These are phyloP conservation scores for Taeniopygia guttata DNA, from an alignment of 2,797 vertebrate genomes.

Conservation along the genomic window DNA sequence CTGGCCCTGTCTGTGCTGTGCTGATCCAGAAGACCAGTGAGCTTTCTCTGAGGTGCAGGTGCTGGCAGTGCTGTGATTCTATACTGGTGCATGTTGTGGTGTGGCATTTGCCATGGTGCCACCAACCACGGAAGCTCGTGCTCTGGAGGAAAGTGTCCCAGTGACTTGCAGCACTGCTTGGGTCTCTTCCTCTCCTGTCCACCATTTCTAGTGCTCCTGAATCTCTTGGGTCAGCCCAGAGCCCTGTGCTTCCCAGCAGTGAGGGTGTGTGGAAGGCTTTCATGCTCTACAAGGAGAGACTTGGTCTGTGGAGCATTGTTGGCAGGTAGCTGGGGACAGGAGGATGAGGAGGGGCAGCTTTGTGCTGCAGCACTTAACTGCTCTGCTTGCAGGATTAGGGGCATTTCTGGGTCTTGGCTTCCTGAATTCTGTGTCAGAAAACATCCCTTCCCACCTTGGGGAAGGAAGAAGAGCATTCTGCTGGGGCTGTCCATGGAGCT, in stretches of 20 bases:
- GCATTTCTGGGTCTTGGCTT: neutral
- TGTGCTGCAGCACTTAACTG: neutral
- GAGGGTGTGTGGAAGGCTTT: neutral
- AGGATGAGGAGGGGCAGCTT: neutral
- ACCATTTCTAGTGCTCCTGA: neutral
- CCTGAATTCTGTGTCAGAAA: neutral
- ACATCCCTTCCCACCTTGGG: neutral
- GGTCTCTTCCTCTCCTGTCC: neutral
- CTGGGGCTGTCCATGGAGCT: neutral
- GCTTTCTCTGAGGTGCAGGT: neutral
- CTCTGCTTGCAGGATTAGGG: neutral
- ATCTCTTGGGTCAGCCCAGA: neutral
- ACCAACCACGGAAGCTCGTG: neutral
- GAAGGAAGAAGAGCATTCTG: neutral
- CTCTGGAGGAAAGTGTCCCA: neutral
- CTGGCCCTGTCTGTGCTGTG: neutral
- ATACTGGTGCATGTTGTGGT: accelerated
- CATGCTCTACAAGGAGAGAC: accelerated
- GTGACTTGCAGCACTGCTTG: neutral
- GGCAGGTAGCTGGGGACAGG: neutral
- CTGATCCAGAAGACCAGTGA: neutral
- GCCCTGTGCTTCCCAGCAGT: neutral
- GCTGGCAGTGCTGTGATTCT: neutral
- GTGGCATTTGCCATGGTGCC: neutral
- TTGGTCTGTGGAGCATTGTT: neutral